Base-by-base conservation (phyloP, 1,140 invertebrate genomes). In the Lasaia peninsularis region DNA sequence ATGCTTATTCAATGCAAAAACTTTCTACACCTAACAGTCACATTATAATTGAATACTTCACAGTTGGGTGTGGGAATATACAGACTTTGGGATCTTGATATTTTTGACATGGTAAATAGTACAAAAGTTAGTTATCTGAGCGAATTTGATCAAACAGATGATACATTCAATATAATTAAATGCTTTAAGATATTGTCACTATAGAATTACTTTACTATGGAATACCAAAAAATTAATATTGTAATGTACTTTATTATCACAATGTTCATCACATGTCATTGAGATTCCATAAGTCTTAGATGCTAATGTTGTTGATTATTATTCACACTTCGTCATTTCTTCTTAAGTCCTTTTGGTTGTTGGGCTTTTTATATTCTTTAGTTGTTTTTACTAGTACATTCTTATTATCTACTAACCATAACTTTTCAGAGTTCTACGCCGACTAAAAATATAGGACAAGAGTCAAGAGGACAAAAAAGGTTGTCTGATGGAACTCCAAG, bases 401-500 rank as follows among this genome's bases (percentile, higher is more conserved):
- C 14, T 9, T 40, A 9, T 40, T 40, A 51, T 32, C n/a, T 51
- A 31, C 21, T 28, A 51, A 31, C 37, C 37, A 20, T 54, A 54
- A 80, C 80, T 63, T 73, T 86, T 83, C 85, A 65, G 64, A 57
- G 73, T 9, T 70, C 80, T 5, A 79, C 75, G 0, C 70, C 77
- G 10, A 80, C 78, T 4, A 86, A 86, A 63, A 83, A 67, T 67
- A 58, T 76, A 33, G 59, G 67, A 18, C 81, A 84, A 66, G 83
- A 88, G 37, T 37, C 63, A 8, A 67, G 85, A 63, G 85, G 83
- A 24, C 85, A 88, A 53, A 88, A 88, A 54, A 70, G 85, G 56
- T 52, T 88, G 20, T 86, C 85, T 3, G 85, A 88, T 63, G 85
- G 85, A 1, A 81, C 83, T 5, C 85, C 85, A 0, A 88, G 71